Conservation (phyloP, 2,888 invertebrate species). For the Chalcis sispes region DNA sequence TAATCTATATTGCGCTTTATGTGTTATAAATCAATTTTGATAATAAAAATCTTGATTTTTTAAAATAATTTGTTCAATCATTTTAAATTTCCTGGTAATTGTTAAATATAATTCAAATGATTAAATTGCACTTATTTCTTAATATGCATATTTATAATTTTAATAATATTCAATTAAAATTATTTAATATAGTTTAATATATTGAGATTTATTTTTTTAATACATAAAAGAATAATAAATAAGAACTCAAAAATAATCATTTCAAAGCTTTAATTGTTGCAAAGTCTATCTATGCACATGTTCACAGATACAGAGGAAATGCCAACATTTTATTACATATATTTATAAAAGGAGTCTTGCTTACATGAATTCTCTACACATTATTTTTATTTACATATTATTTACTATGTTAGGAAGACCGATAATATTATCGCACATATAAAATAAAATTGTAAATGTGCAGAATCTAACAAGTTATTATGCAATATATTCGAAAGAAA, state of each 20-base stretch:
- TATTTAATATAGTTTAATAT: not conserved
- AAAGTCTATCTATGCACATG: slow-evolving; percentile 55
- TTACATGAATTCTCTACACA: slow-evolving; percentile 42
- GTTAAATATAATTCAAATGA: not conserved
- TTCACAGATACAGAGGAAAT: slow-evolving; percentile 53
- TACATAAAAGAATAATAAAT: slow-evolving; percentile 19
- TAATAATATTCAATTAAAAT: slow-evolving; percentile 4
- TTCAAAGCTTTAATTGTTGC: slow-evolving; percentile 55
- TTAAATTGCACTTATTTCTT: too few relatives aligned
- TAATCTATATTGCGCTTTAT: slow-evolving; percentile 28
- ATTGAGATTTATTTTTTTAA: not conserved
- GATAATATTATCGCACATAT: slow-evolving; percentile 50
- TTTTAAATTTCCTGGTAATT: not conserved
- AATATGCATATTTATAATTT: not conserved
- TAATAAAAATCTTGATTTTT: slow-evolving; percentile 7
- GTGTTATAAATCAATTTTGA: not conserved
- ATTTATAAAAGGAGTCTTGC: slow-evolving; percentile 50
- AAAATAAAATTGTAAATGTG: slow-evolving; percentile 40
- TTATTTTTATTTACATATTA: slow-evolving; percentile 53
- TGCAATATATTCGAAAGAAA: slow-evolving; percentile 40
- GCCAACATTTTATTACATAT: slow-evolving; percentile 50
- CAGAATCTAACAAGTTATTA: slow-evolving; percentile 48
- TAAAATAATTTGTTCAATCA: not conserved
- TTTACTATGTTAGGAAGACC: slow-evolving; percentile 53
- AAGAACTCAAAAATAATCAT: slow-evolving; percentile 26